Percentiles rank a stretch among this genome's conserved stretches.
phyloP scores from a whole-genome alignment of 2,113 vertebrate genomes.

The Zapus hudsonius region DNA sequence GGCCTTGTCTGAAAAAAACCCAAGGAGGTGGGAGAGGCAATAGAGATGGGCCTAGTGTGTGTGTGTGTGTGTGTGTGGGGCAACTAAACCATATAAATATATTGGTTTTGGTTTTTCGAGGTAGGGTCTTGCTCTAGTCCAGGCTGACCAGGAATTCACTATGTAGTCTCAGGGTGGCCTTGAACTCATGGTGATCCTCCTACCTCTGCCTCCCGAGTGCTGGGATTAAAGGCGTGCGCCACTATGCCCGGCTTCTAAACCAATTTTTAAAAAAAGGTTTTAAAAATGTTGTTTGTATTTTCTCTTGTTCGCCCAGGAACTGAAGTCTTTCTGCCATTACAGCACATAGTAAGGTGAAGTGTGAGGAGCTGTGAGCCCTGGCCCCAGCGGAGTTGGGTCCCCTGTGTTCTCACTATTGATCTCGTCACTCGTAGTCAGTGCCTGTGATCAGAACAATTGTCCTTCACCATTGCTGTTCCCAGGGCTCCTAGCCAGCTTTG shows the following conservation, averaged over 20 bases:
- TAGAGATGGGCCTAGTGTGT: background rate
- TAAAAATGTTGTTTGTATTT: background rate
- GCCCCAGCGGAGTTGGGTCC: background rate
- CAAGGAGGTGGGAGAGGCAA: background rate
- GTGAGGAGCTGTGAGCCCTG: background rate
- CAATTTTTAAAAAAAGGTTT: background rate
- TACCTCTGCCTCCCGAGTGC: no score
- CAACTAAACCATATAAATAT: no score
- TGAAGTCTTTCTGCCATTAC: background rate
- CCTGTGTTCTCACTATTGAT: background rate
- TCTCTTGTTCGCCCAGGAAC: background rate
- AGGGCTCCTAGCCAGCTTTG: background rate
- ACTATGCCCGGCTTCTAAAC: no score
- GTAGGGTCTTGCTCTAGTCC: no score
- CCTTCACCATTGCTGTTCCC: background rate
- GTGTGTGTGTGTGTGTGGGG: background rate
- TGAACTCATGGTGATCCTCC: no score
- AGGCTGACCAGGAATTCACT: no score
- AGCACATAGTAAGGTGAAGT: background rate
- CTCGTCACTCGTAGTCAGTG: background rate
- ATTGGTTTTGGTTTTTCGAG: no score
- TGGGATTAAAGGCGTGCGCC: no score
- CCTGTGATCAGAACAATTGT: background rate
- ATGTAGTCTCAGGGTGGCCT: no score
- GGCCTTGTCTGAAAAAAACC: background rate